phyloP scores from a whole-genome alignment of 1,140 invertebrate species.

The Dryas iulia region DNA sequence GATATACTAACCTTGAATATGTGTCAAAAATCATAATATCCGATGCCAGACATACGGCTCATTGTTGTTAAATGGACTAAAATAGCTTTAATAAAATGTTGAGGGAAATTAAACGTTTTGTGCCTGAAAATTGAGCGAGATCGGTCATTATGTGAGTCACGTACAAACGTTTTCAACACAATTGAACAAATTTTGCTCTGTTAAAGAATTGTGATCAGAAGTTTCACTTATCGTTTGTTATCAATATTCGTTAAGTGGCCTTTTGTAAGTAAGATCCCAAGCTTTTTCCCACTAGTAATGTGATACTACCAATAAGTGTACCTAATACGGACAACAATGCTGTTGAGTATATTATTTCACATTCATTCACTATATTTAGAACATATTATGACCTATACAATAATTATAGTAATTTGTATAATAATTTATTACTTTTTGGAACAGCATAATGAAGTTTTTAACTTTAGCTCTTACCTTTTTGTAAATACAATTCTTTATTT shows the following conservation, averaged over 20 bases:
- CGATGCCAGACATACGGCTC: conserved; percentile 11
- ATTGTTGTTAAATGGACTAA: conserved; percentile 31
- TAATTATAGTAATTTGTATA: too few species aligned
- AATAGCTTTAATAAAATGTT: conserved; percentile 32
- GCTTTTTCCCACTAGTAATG: conserved; percentile 54
- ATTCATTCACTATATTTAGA: background rate
- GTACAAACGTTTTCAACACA: conserved; percentile 30
- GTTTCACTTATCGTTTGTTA: conserved; percentile 33
- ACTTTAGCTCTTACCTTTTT: too few species aligned
- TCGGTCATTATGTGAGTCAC: conserved; percentile 28
- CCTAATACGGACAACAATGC: background rate
- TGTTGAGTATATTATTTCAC: background rate
- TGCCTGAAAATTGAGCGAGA: conserved; percentile 25
- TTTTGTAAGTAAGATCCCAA: conserved; percentile 37
- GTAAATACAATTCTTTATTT: too few species aligned
- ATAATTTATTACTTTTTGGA: too few species aligned
- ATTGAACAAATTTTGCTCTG: conserved; percentile 27
- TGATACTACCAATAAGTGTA: conserved; percentile 30
- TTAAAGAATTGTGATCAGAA: conserved; percentile 23
- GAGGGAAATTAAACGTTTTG: conserved; percentile 32
- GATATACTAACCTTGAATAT: background rate
- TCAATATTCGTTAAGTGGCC: conserved; percentile 49
- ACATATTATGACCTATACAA: background rate
- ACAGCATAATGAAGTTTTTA: too few species aligned
- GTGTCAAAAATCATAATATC: conserved; percentile 18